A percentile compares a stretch with the other conserved stretches of the same genome.
phyloP scores from a whole-genome alignment of 2,888 invertebrate genomes.

The Meloe dianella region DNA sequence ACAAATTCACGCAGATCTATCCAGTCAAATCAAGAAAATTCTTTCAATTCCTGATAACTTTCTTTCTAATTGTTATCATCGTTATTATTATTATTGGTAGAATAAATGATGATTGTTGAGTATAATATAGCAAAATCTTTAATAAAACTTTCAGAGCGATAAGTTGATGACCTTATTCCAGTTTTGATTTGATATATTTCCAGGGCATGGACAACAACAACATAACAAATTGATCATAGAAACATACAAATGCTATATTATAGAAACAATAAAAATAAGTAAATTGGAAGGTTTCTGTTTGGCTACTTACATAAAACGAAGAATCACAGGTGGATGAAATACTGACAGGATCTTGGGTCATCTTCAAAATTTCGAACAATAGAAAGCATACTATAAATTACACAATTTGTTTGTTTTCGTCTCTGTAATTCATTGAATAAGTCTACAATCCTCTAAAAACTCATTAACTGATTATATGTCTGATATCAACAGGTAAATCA shows the following conservation, averaged over 20 bases:
- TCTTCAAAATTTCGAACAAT: neutral
- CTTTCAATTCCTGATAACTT: too few species aligned
- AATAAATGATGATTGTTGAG: neutral
- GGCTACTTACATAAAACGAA: neutral
- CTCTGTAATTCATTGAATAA: too few species aligned
- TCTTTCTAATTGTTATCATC: too few species aligned
- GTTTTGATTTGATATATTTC: neutral
- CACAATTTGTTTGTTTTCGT: neutral
- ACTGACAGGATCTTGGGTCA: conserved; percentile 8
- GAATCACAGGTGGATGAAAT: conserved; percentile 1
- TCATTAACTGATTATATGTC: neutral
- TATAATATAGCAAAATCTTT: neutral
- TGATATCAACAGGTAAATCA: conserved; percentile 35
- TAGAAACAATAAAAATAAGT: too few species aligned
- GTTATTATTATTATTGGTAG: neutral
- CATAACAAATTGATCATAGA: neutral
- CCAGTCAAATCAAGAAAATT: too few species aligned
- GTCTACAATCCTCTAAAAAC: neutral
- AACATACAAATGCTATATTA: too few species aligned
- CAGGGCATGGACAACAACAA: conserved; percentile 4
- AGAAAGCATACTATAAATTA: neutral
- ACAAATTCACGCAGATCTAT: too few species aligned
- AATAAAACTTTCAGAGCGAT: neutral
- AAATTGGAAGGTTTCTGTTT: neutral
- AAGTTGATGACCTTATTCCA: conserved; percentile 7